These are phyloP conservation scores for Eremobia ochroleuca DNA, from an alignment of 2,888 invertebrate genomes.

Conservation along the genomic window DNA sequence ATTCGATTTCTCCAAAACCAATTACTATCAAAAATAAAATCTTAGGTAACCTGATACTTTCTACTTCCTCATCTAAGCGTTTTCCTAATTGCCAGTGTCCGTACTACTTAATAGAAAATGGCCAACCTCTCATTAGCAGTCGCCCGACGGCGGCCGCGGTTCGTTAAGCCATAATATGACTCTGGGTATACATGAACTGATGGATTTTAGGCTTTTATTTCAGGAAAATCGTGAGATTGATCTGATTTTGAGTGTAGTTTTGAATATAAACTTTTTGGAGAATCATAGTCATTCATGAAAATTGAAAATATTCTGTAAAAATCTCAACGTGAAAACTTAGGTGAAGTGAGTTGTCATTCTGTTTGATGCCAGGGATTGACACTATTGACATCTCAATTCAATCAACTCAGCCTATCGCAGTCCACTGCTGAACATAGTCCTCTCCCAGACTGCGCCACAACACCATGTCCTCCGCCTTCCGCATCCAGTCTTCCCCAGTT, in stretches of 20 bases:
- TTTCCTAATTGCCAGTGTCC: slow-evolving; percentile 58
- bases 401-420: too few relatives aligned
- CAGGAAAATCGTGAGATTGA: background rate
- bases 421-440: too few relatives aligned
- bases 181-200: slow-evolving; percentile 16
- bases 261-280: background rate
- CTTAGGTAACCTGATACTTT: slow-evolving; percentile 45
- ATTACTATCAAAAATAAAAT: slow-evolving; percentile 36
- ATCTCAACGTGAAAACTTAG: background rate
- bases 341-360: background rate
- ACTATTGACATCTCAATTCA: background rate
- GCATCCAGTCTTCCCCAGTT: too few relatives aligned
- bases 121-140: slow-evolving; percentile 52
- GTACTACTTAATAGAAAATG: slow-evolving; percentile 59
- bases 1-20: background rate
- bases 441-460: too few relatives aligned
- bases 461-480: too few relatives aligned
- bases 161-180: slow-evolving; percentile 56
- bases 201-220: slow-evolving; percentile 8
- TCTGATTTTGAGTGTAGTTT: background rate
- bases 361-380: background rate
- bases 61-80: slow-evolving; percentile 45
- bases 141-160: slow-evolving; percentile 22
- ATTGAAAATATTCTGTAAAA: background rate
- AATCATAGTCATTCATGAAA: background rate